Evolutionary conservation across 1,140 invertebrate genomes (phyloP), one percentile per base, ranked within the genome.

Genomic region (Lethocerus indicus): DNA sequence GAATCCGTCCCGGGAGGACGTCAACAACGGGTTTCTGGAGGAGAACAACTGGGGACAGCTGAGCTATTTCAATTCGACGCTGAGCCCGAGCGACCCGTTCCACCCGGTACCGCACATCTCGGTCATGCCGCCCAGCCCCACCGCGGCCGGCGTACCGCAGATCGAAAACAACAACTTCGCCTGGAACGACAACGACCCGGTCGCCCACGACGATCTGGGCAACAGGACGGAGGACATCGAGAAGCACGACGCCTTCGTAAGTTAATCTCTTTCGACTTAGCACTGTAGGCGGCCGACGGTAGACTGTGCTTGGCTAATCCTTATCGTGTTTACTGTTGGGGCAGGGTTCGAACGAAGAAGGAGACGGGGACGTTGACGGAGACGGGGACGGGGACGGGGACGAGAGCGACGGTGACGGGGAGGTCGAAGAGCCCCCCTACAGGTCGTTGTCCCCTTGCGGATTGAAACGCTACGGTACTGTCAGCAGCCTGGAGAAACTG

Each of bases 71-170:
- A 20, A 52, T 2, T 25, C 32, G 23, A 29, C 45, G 2, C 7
- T 50, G n/a, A 53, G 39, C 23, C 49, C 58, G 2, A 60, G 64
- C 12, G 69, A 70, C 51, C 69, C 69, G 7, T 71, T 71, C 54
- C 65, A 66, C 2, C 69, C 69, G 20, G 57, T 71, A 21, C 69
- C 68, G 39, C 79, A 78, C 61, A 84, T 84, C 58, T 71, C 81
- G 14, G 76, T 85, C 24, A 69, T 81, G 20, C 81, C 82, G 41
- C 78, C 82, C 13, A 84, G 81, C 3, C 81, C 81, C 1, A 24
- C 40, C 3, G 42, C n/a, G 13, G 79, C 83, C 50, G 56, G 50
- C 20, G 47, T 55, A 32, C 54, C 47, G 2, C 57, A 51, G 16
- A 56, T 45, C 47, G 43, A 26, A 16, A 59, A 55, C 28, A 56